Percentiles rank a stretch among this genome's conserved stretches.
phyloP scores from a whole-genome alignment of 2,797 vertebrate species.

The Ispidina picta region DNA sequence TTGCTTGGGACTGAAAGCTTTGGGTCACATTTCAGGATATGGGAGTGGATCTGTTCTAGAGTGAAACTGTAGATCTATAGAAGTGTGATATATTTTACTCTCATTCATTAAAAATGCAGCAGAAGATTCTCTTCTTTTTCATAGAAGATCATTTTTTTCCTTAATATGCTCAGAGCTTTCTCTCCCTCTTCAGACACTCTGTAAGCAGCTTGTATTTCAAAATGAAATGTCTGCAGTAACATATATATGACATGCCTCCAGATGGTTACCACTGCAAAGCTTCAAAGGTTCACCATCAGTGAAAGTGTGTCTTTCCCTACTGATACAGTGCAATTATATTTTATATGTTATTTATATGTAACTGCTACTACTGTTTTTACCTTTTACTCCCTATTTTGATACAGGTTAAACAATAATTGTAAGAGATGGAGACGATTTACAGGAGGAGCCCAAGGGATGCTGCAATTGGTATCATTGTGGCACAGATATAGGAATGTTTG shows the following conservation, averaged over 20 bases:
- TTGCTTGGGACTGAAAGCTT: background rate
- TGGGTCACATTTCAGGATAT: background rate
- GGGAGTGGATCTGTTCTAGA: background rate
- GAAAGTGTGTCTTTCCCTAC: background rate
- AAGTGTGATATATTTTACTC: background rate
- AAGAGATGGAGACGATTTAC: background rate
- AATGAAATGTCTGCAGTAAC: background rate
- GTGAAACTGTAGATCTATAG: background rate
- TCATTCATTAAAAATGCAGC: background rate
- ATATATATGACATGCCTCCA: background rate
- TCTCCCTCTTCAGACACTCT: background rate
- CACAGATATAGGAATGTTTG: background rate
- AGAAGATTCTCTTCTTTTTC: background rate
- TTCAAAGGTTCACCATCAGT: background rate
- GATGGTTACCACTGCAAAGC: background rate
- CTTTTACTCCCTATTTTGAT: background rate
- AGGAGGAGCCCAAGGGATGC: background rate
- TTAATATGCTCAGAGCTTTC: background rate
- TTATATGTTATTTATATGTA: background rate
- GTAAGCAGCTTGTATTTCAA: background rate
- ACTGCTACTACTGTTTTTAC: background rate
- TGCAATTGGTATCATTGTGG: background rate
- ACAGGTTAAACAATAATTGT: fast-evolving
- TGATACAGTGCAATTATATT: background rate
- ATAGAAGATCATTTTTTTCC: too few species aligned